Conservation (phyloP, 1,140 invertebrate genomes). For the Magallana angulata region DNA sequence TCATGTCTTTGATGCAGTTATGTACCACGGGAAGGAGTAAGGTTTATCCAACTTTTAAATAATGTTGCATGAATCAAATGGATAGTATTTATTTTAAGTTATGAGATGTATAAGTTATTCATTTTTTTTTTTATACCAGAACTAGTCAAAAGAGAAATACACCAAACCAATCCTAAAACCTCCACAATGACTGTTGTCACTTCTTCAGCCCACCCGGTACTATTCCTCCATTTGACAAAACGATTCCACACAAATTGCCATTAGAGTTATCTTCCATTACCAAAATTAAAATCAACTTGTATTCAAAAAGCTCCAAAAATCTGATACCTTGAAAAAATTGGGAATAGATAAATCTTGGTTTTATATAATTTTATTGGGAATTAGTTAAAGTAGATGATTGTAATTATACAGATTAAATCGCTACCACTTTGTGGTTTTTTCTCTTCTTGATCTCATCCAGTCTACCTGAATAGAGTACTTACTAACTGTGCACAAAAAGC, state of each 20-base stretch:
- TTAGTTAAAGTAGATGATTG: too few relatives aligned
- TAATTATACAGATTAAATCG: too few relatives aligned
- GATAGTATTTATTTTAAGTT: constrained; percentile 35
- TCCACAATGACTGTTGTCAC: neutral
- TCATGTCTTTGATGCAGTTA: neutral
- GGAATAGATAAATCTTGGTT: too few relatives aligned
- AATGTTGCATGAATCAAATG: constrained; percentile 18
- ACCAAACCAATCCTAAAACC: constrained; percentile 1
- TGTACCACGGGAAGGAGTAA: neutral
- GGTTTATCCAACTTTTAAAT: neutral
- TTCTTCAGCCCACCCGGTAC: neutral
- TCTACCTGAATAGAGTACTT: neutral
- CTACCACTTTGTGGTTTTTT: neutral
- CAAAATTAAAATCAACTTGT: neutral
- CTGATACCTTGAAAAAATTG: neutral
- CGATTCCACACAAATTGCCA: neutral
- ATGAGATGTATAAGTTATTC: constrained; percentile 20
- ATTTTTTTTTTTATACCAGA: constrained; percentile 4
- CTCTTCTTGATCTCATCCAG: neutral
- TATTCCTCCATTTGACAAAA: neutral
- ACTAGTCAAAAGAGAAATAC: constrained; percentile 26
- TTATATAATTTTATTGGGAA: too few relatives aligned
- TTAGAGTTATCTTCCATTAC: neutral
- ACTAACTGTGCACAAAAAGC: neutral
- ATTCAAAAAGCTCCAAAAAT: constrained; percentile 7